phyloP scores from a whole-genome alignment of 37 sponge, comb jelly and placozoan genomes.

The Oopsacas minuta region DNA sequence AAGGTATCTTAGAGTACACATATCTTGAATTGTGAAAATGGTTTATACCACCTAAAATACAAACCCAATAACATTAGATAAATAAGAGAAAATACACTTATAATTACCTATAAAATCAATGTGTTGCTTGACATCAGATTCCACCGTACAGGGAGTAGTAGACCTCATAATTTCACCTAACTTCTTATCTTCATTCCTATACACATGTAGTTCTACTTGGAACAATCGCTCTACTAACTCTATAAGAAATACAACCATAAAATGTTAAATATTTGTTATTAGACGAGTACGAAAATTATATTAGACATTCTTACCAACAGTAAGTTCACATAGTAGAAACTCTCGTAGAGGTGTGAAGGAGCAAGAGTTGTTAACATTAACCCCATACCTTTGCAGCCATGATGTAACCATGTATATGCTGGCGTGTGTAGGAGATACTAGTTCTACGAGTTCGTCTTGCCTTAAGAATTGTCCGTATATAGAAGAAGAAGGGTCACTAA shows the following conservation, averaged over 20 bases:
- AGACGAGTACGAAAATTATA: neutral
- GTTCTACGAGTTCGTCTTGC: neutral
- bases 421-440: neutral
- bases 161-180: neutral
- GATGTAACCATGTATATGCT: neutral
- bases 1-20: neutral
- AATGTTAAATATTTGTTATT: neutral
- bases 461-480: neutral
- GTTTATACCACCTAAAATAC: neutral
- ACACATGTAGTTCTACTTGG: neutral
- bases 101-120: neutral
- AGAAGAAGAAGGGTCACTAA: neutral
- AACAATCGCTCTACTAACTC: neutral
- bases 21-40: constrained; percentile 6
- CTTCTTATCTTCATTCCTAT: neutral
- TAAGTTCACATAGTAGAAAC: neutral
- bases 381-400: neutral
- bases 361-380: neutral
- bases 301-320: neutral
- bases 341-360: neutral
- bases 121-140: neutral
- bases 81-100: neutral
- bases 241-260: neutral
- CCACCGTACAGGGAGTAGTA: neutral
- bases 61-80: neutral